These are phyloP conservation scores for Clostera curtula DNA, from an alignment of 2,888 invertebrate genomes.

Conservation along the genomic window DNA sequence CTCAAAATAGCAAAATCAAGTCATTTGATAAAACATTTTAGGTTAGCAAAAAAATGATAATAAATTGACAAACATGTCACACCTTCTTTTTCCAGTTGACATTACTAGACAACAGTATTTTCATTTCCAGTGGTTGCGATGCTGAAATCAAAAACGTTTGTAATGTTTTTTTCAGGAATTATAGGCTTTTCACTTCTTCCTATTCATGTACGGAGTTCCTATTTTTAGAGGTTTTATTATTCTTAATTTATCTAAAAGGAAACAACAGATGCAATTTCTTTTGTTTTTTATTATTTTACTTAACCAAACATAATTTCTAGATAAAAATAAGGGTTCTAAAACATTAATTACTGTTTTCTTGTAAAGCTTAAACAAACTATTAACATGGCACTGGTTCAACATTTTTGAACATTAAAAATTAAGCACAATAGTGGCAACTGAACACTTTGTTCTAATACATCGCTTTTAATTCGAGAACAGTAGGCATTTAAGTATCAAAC, in stretches of 20 bases:
- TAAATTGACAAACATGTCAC: constrained; percentile 70
- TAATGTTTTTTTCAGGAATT: constrained; percentile 23
- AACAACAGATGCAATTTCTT: constrained; percentile 5
- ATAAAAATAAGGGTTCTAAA: too few relatives aligned
- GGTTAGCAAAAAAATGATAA: constrained; percentile 74
- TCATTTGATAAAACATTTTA: constrained; percentile 75
- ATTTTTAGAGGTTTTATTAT: constrained; percentile 8
- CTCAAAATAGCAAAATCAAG: constrained; percentile 67
- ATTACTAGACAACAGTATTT: constrained; percentile 68
- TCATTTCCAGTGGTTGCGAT: constrained; percentile 63
- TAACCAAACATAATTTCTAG: neutral
- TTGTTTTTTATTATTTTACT: constrained; percentile 12
- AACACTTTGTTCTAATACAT: too few relatives aligned
- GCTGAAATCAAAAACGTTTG: constrained; percentile 51
- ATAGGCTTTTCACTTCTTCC: constrained; percentile 24
- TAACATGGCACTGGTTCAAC: too few relatives aligned
- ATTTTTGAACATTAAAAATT: neutral
- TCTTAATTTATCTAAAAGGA: neutral
- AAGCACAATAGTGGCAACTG: too few relatives aligned
- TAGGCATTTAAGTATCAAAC: constrained; percentile 5
- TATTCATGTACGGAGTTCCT: constrained; percentile 4
- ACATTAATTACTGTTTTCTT: too few relatives aligned
- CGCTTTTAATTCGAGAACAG: too few relatives aligned
- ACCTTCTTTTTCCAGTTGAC: constrained; percentile 74
- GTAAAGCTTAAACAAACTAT: too few relatives aligned